Percentiles rank a stretch among this genome's conserved stretches.
phyloP scores from a whole-genome alignment of 2,113 vertebrate species.

The Pomatostomus ruficeps region DNA sequence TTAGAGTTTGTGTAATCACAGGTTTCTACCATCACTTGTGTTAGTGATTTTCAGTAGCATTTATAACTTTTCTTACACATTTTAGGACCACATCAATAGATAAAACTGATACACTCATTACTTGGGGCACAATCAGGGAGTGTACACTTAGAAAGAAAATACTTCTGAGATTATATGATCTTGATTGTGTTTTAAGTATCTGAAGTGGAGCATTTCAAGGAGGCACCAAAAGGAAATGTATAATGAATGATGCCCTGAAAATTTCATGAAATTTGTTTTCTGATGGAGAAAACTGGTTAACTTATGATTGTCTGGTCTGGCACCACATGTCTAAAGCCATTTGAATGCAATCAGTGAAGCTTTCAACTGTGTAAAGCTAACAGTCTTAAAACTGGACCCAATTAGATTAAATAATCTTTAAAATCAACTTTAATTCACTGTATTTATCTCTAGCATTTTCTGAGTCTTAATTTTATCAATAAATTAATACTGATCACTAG shows the following conservation, averaged over 20 bases:
- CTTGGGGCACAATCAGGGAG: neutral
- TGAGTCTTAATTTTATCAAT: neutral
- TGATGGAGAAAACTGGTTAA: neutral
- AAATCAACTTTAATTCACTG: neutral
- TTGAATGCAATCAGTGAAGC: neutral
- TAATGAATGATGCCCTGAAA: constrained; percentile 23
- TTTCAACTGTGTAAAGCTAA: neutral
- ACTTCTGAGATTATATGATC: neutral
- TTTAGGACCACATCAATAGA: neutral
- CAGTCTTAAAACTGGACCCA: neutral
- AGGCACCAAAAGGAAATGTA: neutral
- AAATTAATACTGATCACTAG: neutral
- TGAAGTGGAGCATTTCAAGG: neutral
- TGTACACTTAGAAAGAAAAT: neutral
- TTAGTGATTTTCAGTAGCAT: neutral
- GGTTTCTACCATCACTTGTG: neutral
- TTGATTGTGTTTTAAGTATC: neutral
- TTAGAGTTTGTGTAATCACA: neutral
- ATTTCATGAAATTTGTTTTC: constrained; percentile 19
- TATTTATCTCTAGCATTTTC: neutral
- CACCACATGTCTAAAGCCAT: neutral
- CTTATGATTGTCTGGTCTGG: neutral
- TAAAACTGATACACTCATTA: neutral
- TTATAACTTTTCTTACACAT: neutral
- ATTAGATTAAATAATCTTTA: neutral